Percentiles rank a stretch among this genome's conserved stretches.
Conservation (phyloP, 2,797 vertebrate species). For the Acanthiza pusilla region DNA sequence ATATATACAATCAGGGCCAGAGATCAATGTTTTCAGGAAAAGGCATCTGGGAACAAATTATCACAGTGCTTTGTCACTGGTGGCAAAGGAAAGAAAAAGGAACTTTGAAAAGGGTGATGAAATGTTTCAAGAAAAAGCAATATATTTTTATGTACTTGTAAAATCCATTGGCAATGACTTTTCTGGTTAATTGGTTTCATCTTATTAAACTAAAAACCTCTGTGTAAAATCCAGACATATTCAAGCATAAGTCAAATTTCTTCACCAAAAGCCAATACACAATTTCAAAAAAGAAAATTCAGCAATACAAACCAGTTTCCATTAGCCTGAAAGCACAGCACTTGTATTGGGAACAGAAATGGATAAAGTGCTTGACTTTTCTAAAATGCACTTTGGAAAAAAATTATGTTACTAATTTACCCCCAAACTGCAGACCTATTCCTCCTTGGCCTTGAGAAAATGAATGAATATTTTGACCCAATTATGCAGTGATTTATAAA, state of each 20-base stretch:
- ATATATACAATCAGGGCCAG: background rate
- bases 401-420: background rate
- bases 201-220: slow-evolving; percentile 53
- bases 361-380: background rate
- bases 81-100: slow-evolving; percentile 9
- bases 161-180: slow-evolving; percentile 43
- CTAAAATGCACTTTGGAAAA: background rate
- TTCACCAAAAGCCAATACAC: background rate
- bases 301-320: background rate
- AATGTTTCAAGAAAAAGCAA: slow-evolving; percentile 46
- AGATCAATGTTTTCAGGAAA: slow-evolving; percentile 12
- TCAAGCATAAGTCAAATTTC: background rate
- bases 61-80: background rate
- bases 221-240: slow-evolving; percentile 40
- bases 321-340: slow-evolving; percentile 10
- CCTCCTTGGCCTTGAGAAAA: background rate
- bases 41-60: slow-evolving; percentile 1
- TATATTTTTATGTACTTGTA: slow-evolving; percentile 61
- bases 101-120: slow-evolving; percentile 23
- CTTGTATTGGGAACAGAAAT: background rate
- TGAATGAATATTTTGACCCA: background rate
- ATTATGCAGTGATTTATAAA: slow-evolving; percentile 22
- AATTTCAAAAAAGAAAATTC: slow-evolving; percentile 31
- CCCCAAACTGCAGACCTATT: background rate
- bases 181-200: slow-evolving; percentile 61